Evolutionary conservation across 2,113 vertebrate genomes (phyloP).

Genomic region (Pituophis catenifer): DNA sequence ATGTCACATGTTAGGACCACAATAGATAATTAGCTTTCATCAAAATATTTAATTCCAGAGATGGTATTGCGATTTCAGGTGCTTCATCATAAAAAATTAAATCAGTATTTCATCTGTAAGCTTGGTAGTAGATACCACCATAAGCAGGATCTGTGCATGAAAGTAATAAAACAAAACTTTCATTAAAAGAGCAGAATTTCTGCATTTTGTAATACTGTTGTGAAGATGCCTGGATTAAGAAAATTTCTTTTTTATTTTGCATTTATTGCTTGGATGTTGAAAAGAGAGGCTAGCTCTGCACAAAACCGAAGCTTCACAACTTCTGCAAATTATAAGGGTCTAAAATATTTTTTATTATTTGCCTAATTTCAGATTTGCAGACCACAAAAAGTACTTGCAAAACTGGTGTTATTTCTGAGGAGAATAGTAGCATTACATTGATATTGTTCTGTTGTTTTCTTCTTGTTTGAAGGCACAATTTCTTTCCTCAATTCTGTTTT

Average conservation of each 20-base stretch:
- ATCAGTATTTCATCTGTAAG: not conserved
- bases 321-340: not conserved
- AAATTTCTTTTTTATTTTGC: not conserved
- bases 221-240: not conserved
- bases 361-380: not conserved
- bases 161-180: not conserved
- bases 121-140: not conserved
- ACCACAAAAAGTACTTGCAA: not conserved
- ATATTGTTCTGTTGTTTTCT: not conserved
- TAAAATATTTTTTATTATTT: not conserved
- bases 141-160: not conserved
- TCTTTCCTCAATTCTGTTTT: not conserved
- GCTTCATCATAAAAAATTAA: not conserved
- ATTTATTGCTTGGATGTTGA: not conserved
- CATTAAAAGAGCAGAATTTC: not conserved
- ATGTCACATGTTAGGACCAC: not conserved
- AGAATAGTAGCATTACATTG: not conserved
- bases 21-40: not conserved
- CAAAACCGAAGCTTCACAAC: not conserved
- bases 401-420: not conserved
- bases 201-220: not conserved
- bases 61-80: not conserved
- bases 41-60: not conserved
- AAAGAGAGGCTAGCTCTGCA: not conserved
- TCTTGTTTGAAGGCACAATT: not conserved